These are phyloP conservation scores for Neoseiulus cucumeris DNA, from an alignment of 1,140 invertebrate species.

Conservation along the genomic window DNA sequence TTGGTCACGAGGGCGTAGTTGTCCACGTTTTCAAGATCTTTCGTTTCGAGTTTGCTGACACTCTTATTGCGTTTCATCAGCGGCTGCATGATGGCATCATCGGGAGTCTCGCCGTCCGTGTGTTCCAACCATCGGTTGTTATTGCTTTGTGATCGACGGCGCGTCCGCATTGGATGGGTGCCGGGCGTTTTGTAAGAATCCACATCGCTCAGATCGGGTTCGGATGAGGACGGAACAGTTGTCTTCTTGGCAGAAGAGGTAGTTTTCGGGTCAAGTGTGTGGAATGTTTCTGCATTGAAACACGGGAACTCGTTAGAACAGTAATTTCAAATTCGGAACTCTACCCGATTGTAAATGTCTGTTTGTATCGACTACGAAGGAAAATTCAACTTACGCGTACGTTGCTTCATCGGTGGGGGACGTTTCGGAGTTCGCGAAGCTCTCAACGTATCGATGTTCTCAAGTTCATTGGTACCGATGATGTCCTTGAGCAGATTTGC, in stretches of 20 bases:
- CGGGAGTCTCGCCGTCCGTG: neutral
- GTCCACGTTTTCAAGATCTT: neutral
- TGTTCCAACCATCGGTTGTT: neutral
- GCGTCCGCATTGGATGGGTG: neutral
- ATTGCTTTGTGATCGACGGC: neutral
- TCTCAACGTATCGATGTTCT: neutral
- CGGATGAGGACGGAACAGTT: neutral
- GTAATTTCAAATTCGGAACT: no score
- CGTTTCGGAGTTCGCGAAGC: neutral
- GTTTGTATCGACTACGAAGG: no score
- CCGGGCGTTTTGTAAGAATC: neutral
- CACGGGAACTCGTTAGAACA: no score
- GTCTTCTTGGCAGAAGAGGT: neutral
- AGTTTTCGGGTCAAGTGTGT: neutral
- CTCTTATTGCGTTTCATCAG: neutral
- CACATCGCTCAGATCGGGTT: constrained; percentile 10
- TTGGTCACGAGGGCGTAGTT: neutral
- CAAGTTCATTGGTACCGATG: neutral
- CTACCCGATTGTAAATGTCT: no score
- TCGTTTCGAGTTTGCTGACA: neutral
- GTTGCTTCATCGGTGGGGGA: neutral
- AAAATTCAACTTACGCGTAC: neutral
- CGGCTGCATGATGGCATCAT: neutral
- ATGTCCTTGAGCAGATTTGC: neutral
- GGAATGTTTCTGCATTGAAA: constrained; percentile 6